Percentiles rank a stretch among this genome's conserved stretches.
These are phyloP conservation scores for Aphidius ervi DNA, from an alignment of 1,140 invertebrate genomes.

Conservation along the genomic window DNA sequence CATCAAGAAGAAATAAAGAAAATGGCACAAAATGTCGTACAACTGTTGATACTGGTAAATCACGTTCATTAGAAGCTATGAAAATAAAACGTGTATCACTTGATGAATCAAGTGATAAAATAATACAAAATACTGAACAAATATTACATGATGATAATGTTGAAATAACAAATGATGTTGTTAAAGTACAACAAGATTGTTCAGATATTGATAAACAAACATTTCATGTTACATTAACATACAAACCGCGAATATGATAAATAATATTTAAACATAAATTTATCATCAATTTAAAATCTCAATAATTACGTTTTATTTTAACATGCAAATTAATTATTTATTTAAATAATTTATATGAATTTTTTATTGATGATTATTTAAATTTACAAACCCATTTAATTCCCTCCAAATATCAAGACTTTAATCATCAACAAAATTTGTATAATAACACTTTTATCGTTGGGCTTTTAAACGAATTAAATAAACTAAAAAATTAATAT, in stretches of 20 bases:
- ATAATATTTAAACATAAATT: not conserved
- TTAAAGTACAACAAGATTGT: slow-evolving; percentile 50
- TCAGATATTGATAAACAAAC: slow-evolving; percentile 61
- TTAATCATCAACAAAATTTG: no score
- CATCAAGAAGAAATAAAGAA: slow-evolving; percentile 66
- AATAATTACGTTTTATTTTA: no score
- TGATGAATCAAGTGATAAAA: slow-evolving; percentile 36
- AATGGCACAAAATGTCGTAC: slow-evolving; percentile 56
- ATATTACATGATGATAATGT: slow-evolving; percentile 32
- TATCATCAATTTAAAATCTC: no score
- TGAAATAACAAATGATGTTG: slow-evolving; percentile 33
- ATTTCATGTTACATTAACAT: slow-evolving; percentile 62
- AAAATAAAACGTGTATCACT: slow-evolving; percentile 51
- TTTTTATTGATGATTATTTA: no score
- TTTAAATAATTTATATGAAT: no score
- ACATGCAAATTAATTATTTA: no score
- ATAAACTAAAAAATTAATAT: no score
- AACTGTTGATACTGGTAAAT: slow-evolving; percentile 43
- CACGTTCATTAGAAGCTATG: slow-evolving; percentile 48
- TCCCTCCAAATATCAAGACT: no score
- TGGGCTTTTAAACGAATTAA: no score
- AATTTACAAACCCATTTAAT: no score
- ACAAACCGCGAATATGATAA: slow-evolving; percentile 61
- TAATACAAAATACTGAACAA: slow-evolving; percentile 38
- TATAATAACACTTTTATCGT: no score